Evolutionary conservation across 1,140 invertebrate species (phyloP).

Genomic region (Linepithema humile): DNA sequence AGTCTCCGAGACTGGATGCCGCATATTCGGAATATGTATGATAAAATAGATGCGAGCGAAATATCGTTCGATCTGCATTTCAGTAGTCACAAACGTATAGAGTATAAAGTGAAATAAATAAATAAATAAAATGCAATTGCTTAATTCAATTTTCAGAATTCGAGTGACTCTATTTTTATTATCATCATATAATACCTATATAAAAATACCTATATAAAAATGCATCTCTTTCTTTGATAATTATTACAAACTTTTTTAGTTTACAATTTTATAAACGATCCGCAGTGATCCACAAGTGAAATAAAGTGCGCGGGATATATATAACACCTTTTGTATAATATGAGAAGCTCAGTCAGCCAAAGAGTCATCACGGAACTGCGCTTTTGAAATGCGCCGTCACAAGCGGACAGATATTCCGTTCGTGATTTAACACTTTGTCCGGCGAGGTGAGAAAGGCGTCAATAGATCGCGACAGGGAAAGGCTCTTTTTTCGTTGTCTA

Average conservation of each 20-base stretch:
- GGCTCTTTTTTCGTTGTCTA: constrained; percentile 6
- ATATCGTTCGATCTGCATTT: not conserved
- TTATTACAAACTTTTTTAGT: not conserved
- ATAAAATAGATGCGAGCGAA: constrained; percentile 23
- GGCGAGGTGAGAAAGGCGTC: constrained; percentile 12
- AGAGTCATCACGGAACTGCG: not conserved
- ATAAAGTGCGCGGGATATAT: not conserved
- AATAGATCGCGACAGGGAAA: constrained; percentile 23
- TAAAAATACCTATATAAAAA: not conserved
- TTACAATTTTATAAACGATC: not conserved
- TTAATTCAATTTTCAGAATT: not conserved
- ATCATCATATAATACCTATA: not conserved
- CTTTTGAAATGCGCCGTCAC: not conserved
- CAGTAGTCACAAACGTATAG: not conserved
- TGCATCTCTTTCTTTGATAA: not conserved
- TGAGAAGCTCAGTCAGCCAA: not conserved
- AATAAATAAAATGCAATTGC: not conserved
- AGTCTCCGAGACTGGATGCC: not conserved
- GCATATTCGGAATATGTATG: not conserved
- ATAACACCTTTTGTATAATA: not conserved
- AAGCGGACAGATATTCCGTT: constrained; percentile 11
- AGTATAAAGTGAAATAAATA: not conserved
- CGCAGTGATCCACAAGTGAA: not conserved
- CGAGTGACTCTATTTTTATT: not conserved
- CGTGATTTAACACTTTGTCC: constrained; percentile 45